Percentiles rank a stretch among this genome's conserved stretches.
phyloP scores from a whole-genome alignment of 2,888 invertebrate genomes.

The Tetramorium bicarinatum region DNA sequence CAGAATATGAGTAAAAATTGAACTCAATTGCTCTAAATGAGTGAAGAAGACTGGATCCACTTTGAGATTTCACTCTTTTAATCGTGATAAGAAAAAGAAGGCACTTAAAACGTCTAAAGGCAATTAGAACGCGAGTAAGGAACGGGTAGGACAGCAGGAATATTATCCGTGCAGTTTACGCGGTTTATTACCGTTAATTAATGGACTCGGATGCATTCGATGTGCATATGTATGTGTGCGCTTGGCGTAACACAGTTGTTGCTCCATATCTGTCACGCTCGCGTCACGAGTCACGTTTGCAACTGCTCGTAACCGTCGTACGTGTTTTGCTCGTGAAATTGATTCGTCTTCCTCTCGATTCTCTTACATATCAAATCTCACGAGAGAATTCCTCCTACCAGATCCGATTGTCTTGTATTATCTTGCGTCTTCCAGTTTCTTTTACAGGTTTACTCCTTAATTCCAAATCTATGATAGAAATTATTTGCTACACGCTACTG shows the following conservation, averaged over 20 bases:
- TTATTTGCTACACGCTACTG: not conserved
- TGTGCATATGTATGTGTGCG: conserved; percentile 49
- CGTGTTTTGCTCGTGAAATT: conserved; percentile 73
- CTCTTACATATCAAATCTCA: conserved; percentile 42
- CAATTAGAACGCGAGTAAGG: conserved; percentile 47
- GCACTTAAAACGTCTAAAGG: conserved; percentile 36
- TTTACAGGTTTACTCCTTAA: not conserved
- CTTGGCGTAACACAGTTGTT: conserved; percentile 70
- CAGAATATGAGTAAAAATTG: conserved; percentile 11
- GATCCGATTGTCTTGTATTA: not conserved
- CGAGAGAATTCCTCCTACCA: not conserved
- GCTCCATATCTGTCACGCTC: conserved; percentile 79
- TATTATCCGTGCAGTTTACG: conserved; percentile 62
- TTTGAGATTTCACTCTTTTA: conserved; percentile 35
- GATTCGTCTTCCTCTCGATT: conserved; percentile 76
- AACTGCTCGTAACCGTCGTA: conserved; percentile 75
- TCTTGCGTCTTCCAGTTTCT: not conserved
- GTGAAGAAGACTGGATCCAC: conserved; percentile 13
- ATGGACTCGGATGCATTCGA: conserved; percentile 74
- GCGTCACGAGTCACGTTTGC: conserved; percentile 80
- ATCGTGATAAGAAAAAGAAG: conserved; percentile 47
- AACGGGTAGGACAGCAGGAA: conserved; percentile 25
- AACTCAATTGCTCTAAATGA: conserved; percentile 25
- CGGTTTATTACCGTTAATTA: conserved; percentile 81
- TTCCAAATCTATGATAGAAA: not conserved